A percentile compares a stretch with the other conserved stretches of the same genome.
phyloP scores from a whole-genome alignment of 1,140 invertebrate species.

The Saccostrea echinata region DNA sequence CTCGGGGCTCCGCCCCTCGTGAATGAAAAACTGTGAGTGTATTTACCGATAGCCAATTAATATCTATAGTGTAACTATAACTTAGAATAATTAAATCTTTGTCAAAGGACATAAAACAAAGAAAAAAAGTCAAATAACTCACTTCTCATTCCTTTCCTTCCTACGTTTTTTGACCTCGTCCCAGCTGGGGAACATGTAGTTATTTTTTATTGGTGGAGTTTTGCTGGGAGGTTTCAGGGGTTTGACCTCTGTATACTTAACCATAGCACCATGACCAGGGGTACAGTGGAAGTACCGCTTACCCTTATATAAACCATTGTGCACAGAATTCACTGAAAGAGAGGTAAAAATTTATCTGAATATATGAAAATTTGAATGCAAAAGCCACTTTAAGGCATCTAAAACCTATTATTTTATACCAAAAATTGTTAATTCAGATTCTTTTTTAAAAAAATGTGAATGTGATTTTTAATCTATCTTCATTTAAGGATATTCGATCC shows the following conservation, averaged over 20 bases:
- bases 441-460: too few relatives aligned
- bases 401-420: too few relatives aligned
- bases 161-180: constrained; percentile 71
- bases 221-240: constrained; percentile 61
- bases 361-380: too few relatives aligned
- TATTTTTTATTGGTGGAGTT: constrained; percentile 69
- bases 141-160: constrained; percentile 73
- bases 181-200: constrained; percentile 77
- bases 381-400: too few relatives aligned
- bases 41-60: too few relatives aligned
- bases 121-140: constrained; percentile 29
- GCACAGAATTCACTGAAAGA: constrained; percentile 72
- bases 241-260: constrained; percentile 71
- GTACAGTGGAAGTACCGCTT: constrained; percentile 77
- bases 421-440: too few relatives aligned
- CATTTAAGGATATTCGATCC: too few relatives aligned
- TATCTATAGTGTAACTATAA: too few relatives aligned
- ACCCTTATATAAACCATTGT: constrained; percentile 76
- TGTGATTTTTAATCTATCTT: too few relatives aligned
- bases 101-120: background rate
- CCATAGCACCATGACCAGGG: constrained; percentile 75
- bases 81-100: too few relatives aligned
- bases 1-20: too few relatives aligned
- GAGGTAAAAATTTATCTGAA: background rate
- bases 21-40: too few relatives aligned